Base-by-base conservation (phyloP, 2,797 vertebrate genomes). In the Psittacula derbiana region DNA sequence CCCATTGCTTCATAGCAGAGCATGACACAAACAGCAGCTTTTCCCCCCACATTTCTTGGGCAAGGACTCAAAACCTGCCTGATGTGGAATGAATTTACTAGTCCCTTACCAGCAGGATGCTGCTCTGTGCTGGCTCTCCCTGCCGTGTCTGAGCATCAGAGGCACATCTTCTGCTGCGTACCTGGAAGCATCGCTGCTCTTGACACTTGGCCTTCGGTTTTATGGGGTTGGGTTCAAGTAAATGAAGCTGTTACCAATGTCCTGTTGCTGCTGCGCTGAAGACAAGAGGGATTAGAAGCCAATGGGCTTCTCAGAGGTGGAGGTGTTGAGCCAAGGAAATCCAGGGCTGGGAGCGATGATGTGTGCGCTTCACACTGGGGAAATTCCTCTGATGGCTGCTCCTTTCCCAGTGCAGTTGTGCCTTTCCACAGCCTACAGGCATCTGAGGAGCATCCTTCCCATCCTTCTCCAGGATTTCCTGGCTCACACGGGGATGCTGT, bases 1-100 rank as follows among this genome's bases (percentile, higher is more conserved):
- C 41, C 85, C 69, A 16, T 83, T 93, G 91, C 89, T 90, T 93
- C 95, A 90, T 57, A 8, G 75, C 0, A 6, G 89, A 78, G 67
- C 52, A 41, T 83, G 79, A 95, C 85, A 61, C 3, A 27, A 74
- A 10, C 87, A 62, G 90, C 57, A 69, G 2, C 58, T 75, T 14
- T 30, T 28, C 41, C 53, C 55, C 25, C 47, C 31, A 4, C 10
- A 4, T 55, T 47, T 67, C 74, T 31, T 31, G 55, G 95, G 81
- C 82, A 33, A 60, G 50, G 41, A 13, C 74, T 86, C 93, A 93
- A 86, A 52, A 49, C 79, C 71, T 83, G 78, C 41, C 36, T 2
- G 28, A 24, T 27, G 58, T 72, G 73, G 41, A 8, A 66, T 62
- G 86, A 30, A 19, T 89, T 92, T 91, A 40, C 75, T 86, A 17